A percentile compares a stretch with the other conserved stretches of the same genome.
These are phyloP conservation scores for Gisinianus flammeolus DNA, from an alignment of 2,888 invertebrate genomes.

Conservation along the genomic window DNA sequence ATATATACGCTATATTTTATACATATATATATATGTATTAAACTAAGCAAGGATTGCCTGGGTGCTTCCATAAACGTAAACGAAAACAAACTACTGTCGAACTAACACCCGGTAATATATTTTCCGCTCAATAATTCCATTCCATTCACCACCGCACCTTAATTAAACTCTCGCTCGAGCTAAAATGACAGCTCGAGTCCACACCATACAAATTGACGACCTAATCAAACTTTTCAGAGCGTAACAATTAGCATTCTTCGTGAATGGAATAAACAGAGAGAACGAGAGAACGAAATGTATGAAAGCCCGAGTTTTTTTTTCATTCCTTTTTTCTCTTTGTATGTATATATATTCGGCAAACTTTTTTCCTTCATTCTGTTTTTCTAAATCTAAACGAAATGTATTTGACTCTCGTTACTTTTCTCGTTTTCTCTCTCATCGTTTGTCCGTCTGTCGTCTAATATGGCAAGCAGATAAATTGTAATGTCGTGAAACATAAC, in stretches of 20 bases:
- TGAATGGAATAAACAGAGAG: neutral
- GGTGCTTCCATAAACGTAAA: too few species aligned
- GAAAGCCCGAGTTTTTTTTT: neutral
- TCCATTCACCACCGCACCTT: neutral
- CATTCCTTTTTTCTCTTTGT: neutral
- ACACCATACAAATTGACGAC: constrained; percentile 41
- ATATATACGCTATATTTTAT: too few species aligned
- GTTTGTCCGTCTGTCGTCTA: too few species aligned
- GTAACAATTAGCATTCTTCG: constrained; percentile 22
- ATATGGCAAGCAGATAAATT: too few species aligned
- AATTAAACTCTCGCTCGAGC: constrained; percentile 5
- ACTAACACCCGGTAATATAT: constrained; percentile 3
- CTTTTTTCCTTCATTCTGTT: neutral
- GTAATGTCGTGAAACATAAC: too few species aligned
- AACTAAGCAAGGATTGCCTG: too few species aligned
- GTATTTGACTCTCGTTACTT: too few species aligned
- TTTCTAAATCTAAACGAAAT: neutral
- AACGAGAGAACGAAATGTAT: neutral
- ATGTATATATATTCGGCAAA: neutral
- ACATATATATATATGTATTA: too few species aligned
- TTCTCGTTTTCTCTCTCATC: too few species aligned
- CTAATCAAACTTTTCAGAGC: constrained; percentile 31
- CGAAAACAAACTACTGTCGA: neutral
- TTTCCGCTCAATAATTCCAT: too few species aligned
- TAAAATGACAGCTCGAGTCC: neutral